These are phyloP conservation scores for Marmota flaviventris DNA, from an alignment of 2,113 vertebrate genomes.

Conservation along the genomic window DNA sequence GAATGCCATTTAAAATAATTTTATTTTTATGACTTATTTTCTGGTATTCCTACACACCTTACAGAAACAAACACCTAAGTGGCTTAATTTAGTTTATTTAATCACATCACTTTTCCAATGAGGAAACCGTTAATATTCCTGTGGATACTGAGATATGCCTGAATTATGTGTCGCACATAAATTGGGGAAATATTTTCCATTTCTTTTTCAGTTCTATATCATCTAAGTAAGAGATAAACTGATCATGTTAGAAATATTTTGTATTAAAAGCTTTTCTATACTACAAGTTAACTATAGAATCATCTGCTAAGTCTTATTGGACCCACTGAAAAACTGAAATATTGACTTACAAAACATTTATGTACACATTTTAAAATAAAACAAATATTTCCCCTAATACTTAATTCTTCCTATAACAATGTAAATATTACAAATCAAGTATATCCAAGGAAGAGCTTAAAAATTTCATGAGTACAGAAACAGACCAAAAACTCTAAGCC, in stretches of 20 bases:
- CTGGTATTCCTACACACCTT: not conserved
- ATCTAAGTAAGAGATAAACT: not conserved
- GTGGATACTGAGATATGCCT: not conserved
- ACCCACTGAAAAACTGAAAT: conserved; percentile 38
- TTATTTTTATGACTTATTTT: conserved; percentile 26
- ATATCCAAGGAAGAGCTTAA: conserved; percentile 9
- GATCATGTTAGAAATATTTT: not conserved
- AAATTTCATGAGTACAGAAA: not conserved
- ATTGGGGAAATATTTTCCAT: not conserved
- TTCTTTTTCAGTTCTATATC: not conserved
- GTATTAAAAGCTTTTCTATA: conserved; percentile 38
- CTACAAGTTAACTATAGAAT: conserved; percentile 1
- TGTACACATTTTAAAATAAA: conserved; percentile 32
- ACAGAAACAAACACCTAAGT: not conserved
- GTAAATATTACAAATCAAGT: conserved; percentile 3
- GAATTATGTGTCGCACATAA: conserved; percentile 8
- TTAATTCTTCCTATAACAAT: conserved; percentile 19
- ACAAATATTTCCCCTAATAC: not conserved
- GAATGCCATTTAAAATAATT: conserved; percentile 36
- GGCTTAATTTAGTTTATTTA: conserved; percentile 42
- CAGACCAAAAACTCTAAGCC: not conserved
- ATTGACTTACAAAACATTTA: conserved; percentile 44
- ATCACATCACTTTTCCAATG: conserved; percentile 8
- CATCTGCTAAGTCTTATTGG: conserved; percentile 44
- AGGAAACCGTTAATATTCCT: conserved; percentile 4